Conservation (phyloP, 1,140 invertebrate species). For the Drosophila leontia region DNA sequence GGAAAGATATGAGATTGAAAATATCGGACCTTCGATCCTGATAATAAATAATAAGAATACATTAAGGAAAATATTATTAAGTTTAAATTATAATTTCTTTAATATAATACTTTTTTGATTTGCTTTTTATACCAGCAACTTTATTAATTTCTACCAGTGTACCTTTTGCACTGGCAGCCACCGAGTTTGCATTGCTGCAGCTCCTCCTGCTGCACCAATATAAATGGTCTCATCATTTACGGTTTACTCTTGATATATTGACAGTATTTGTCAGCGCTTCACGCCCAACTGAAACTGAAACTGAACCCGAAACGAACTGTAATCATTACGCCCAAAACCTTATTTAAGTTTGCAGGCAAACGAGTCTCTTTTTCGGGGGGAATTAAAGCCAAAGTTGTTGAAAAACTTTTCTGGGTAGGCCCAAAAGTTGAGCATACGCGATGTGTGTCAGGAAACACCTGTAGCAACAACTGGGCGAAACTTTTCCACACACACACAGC, state of each 20-base stretch:
- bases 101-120: not conserved
- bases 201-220: conserved; percentile 53
- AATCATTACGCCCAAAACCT: conserved; percentile 10
- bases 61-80: not conserved
- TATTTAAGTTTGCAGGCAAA: conserved; percentile 6
- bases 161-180: conserved; percentile 11
- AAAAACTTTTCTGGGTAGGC: conserved; percentile 50
- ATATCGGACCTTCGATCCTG: not conserved
- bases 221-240: conserved; percentile 76
- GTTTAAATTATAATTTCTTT: not conserved
- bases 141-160: not conserved
- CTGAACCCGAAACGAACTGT: conserved; percentile 24
- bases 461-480: conserved; percentile 35
- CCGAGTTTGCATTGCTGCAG: conserved; percentile 17
- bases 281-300: conserved; percentile 30
- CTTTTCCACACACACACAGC: conserved; percentile 18
- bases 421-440: conserved; percentile 49
- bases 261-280: conserved; percentile 73
- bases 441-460: conserved; percentile 55
- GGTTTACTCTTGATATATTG: conserved; percentile 71
- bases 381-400: conserved; percentile 44
- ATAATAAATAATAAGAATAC: not conserved
- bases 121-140: not conserved
- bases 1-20: not conserved
- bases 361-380: not conserved